A percentile compares a stretch with the other conserved stretches of the same genome.
Evolutionary conservation across 2,113 vertebrate genomes (phyloP).

Genomic region (crab-eating macaque (Macaca fascicularis)): DNA sequence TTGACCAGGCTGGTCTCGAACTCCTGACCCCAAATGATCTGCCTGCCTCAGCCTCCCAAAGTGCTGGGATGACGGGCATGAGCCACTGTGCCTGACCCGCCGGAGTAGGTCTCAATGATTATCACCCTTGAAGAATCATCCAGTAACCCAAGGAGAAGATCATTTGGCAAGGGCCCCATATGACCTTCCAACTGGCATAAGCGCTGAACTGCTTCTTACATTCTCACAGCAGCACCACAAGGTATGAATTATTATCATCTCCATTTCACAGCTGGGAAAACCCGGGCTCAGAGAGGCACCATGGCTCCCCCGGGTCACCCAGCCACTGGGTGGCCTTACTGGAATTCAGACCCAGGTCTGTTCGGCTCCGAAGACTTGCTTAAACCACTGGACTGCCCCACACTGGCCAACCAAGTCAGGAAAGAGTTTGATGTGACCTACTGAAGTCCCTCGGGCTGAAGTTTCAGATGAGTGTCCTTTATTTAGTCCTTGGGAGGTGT

Average conservation of each 20-base stretch:
- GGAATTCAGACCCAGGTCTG: background rate
- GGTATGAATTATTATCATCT: too few relatives aligned
- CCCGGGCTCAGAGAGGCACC: background rate
- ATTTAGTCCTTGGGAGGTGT: background rate
- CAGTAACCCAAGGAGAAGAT: background rate
- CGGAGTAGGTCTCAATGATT: too few relatives aligned
- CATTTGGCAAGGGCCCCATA: accelerated
- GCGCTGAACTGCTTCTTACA: background rate
- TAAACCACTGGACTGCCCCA: accelerated
- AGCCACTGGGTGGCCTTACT: background rate
- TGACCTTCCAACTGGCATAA: background rate
- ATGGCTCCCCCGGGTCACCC: background rate
- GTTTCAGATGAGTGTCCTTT: background rate
- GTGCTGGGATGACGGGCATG: too few relatives aligned
- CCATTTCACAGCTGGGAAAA: background rate
- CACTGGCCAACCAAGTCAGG: accelerated
- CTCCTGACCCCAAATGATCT: too few relatives aligned
- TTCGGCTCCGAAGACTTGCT: background rate
- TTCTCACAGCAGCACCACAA: background rate
- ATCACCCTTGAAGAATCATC: background rate
- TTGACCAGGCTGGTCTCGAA: too few relatives aligned
- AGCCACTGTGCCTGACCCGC: too few relatives aligned
- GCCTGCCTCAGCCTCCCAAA: too few relatives aligned
- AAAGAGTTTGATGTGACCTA: accelerated
- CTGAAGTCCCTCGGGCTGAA: accelerated